These are phyloP conservation scores for Allolobophora icterica DNA, from an alignment of 2,888 invertebrate species.

Conservation along the genomic window DNA sequence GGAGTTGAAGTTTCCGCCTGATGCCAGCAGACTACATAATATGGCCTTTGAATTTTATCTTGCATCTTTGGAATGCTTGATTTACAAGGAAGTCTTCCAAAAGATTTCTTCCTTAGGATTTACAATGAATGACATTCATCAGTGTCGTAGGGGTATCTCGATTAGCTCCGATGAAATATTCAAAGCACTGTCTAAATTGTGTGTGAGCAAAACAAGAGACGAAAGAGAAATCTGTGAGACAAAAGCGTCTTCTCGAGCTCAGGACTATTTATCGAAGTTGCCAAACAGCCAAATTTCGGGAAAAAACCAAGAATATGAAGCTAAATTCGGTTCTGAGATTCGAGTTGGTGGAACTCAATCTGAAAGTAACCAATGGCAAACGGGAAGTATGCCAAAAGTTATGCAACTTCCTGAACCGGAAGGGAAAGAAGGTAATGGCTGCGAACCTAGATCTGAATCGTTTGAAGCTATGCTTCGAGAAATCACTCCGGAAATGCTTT, in stretches of 20 bases:
- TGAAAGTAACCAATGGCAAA: neutral
- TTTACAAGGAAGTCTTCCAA: neutral
- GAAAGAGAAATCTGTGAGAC: neutral
- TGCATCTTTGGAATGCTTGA: neutral
- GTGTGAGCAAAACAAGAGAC: neutral
- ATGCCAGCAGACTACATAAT: neutral
- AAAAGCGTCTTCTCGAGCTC: neutral
- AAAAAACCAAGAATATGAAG: neutral
- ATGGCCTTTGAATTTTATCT: slow-evolving; percentile 26
- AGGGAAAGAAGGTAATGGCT: neutral
- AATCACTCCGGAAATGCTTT: slow-evolving; percentile 18
- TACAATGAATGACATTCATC: neutral
- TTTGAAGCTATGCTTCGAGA: neutral
- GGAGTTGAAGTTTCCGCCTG: neutral
- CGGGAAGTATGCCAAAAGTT: neutral
- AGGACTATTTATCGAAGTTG: neutral
- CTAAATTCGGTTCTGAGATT: neutral
- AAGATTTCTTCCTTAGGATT: neutral
- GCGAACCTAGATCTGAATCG: neutral
- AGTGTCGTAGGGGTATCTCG: neutral
- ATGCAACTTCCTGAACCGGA: neutral
- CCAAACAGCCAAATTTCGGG: neutral
- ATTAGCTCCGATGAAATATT: neutral
- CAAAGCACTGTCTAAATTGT: neutral
- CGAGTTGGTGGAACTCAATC: neutral